Conservation (phyloP, 2,797 vertebrate species). For the Sebastolobus altivelis region DNA sequence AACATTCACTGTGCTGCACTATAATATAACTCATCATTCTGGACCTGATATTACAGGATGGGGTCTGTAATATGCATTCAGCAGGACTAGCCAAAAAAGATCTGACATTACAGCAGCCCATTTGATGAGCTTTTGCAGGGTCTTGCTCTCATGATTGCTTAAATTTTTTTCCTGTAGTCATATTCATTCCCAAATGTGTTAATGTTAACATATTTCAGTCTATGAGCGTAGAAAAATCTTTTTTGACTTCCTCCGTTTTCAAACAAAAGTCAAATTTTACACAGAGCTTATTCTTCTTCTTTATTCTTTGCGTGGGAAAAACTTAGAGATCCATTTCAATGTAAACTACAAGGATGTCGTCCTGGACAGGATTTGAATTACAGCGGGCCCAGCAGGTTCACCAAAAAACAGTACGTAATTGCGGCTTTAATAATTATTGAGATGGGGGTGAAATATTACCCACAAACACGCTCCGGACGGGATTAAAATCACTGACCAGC, state of each 20-base stretch:
- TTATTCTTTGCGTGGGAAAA: not conserved
- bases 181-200: not conserved
- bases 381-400: not conserved
- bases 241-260: not conserved
- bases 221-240: not conserved
- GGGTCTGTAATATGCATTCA: not conserved
- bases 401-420: not conserved
- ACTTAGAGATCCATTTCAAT: not conserved
- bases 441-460: not conserved
- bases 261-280: not conserved
- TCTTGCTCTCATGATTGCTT: not conserved
- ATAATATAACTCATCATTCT: not conserved
- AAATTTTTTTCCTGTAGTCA: not conserved
- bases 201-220: not conserved
- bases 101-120: not conserved
- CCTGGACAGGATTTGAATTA: not conserved
- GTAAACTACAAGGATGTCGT: not conserved
- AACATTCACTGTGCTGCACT: not conserved
- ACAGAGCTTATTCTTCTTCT: too few species aligned
- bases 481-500: not conserved
- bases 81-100: not conserved
- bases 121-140: not conserved
- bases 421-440: not conserved
- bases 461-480: not conserved
- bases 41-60: not conserved